Evolutionary conservation across 1,140 invertebrate genomes (phyloP).

Genomic region (Meloidogyne chitwoodi): DNA sequence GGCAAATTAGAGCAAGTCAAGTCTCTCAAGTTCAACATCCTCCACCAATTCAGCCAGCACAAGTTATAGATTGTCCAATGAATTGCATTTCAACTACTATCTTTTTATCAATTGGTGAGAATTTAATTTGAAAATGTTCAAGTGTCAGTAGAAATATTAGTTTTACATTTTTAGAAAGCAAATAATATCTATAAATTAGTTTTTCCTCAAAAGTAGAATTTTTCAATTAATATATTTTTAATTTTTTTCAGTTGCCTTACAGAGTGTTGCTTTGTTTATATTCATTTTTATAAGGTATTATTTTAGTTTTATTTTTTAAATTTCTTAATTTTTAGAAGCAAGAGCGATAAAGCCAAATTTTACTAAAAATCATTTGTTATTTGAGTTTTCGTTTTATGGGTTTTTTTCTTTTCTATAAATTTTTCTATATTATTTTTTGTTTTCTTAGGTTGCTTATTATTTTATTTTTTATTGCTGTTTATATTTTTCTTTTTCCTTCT

Average conservation of each 20-base stretch:
- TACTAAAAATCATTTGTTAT: conserved; percentile 36
- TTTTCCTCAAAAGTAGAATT: no score
- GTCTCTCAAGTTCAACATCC: conserved; percentile 1
- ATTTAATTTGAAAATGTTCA: not conserved
- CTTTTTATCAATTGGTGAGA: conserved; percentile 44
- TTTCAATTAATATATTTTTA: not conserved
- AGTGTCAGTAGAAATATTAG: no score
- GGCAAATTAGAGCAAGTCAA: conserved; percentile 41
- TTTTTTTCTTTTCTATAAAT: not conserved
- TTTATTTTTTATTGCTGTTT: not conserved
- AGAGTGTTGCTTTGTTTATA: conserved; percentile 43
- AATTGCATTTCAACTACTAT: conserved; percentile 47
- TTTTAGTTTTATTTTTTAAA: conserved; percentile 5
- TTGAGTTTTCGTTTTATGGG: not conserved
- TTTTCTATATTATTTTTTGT: not conserved
- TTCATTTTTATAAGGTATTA: conserved; percentile 55
- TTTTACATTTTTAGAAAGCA: no score
- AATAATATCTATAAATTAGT: no score
- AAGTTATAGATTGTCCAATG: conserved; percentile 17
- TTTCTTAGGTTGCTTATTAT: not conserved
- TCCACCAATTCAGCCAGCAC: not conserved
- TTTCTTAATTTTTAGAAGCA: conserved; percentile 48
- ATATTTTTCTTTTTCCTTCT: not conserved
- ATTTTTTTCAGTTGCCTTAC: conserved; percentile 22
- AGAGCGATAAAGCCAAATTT: conserved; percentile 59